Conservation (phyloP, 2,113 vertebrate species). For the Lucifuga dentata region DNA sequence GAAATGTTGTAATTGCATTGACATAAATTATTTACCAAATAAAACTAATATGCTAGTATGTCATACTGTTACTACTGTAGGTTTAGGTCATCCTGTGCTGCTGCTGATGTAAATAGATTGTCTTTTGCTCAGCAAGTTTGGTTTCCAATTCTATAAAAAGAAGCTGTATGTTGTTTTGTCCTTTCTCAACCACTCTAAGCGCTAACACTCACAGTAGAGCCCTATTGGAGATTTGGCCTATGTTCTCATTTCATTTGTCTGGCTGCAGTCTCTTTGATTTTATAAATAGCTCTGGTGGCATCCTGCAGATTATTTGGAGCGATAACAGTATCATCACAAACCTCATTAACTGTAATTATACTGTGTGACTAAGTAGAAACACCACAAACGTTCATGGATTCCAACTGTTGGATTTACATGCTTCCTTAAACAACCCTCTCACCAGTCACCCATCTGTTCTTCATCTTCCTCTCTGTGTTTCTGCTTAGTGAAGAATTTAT, state of each 20-base stretch:
- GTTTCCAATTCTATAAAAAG: slow-evolving; percentile 26
- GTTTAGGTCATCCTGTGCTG: slow-evolving; percentile 13
- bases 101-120: slow-evolving; percentile 27
- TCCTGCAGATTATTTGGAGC: slow-evolving; percentile 23
- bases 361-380: slow-evolving; percentile 2
- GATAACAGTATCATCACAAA: slow-evolving; percentile 36
- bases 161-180: slow-evolving; percentile 12
- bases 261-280: slow-evolving; percentile 27
- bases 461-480: slow-evolving; percentile 23
- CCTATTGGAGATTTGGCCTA: not conserved
- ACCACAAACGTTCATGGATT: slow-evolving; percentile 5
- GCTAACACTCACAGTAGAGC: not conserved
- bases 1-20: not conserved
- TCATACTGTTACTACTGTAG: not conserved
- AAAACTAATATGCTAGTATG: not conserved
- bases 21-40: not conserved
- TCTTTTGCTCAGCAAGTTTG: slow-evolving; percentile 25
- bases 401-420: slow-evolving; percentile 18
- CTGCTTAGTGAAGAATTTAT: slow-evolving; percentile 7
- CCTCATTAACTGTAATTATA: slow-evolving; percentile 33
- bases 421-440: slow-evolving; percentile 15
- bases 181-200: not conserved
- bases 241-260: not conserved
- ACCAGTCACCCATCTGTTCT: slow-evolving; percentile 22
- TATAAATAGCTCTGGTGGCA: slow-evolving; percentile 53